A percentile compares a stretch with the other conserved stretches of the same genome.
phyloP scores from a whole-genome alignment of 2,888 invertebrate species.

The Cryptophagus acutangulus region DNA sequence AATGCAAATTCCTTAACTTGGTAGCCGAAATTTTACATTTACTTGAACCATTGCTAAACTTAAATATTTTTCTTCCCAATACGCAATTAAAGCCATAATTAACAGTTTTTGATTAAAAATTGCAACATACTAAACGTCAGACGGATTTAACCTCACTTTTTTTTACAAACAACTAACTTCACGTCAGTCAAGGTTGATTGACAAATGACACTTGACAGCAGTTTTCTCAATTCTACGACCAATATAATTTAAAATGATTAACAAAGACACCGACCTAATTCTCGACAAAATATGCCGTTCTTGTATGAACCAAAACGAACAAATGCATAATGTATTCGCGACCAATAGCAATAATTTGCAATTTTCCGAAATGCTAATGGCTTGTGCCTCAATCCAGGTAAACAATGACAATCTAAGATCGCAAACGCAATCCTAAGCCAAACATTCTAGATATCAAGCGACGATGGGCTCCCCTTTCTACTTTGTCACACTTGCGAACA shows the following conservation, averaged over 20 bases:
- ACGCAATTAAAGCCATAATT: too few relatives aligned
- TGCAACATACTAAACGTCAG: too few relatives aligned
- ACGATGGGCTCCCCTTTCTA: conserved; percentile 43
- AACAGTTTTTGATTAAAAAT: too few relatives aligned
- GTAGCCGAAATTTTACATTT: too few relatives aligned
- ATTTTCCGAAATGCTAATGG: conserved; percentile 46
- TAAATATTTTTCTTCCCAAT: too few relatives aligned
- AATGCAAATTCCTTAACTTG: too few relatives aligned
- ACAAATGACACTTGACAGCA: too few relatives aligned
- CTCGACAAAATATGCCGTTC: conserved; percentile 47
- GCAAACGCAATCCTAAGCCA: not conserved
- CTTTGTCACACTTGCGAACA: conserved; percentile 43
- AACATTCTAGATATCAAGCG: conserved; percentile 35
- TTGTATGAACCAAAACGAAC: conserved; percentile 41
- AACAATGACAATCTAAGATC: conserved; percentile 14
- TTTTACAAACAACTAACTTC: too few relatives aligned
- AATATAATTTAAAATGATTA: conserved; percentile 40
- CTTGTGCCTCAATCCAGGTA: conserved; percentile 46
- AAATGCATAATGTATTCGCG: conserved; percentile 46
- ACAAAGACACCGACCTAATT: conserved; percentile 33
- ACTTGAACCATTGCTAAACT: too few relatives aligned
- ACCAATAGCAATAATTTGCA: conserved; percentile 36
- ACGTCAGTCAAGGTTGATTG: too few relatives aligned
- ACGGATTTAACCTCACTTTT: too few relatives aligned
- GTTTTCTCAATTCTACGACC: too few relatives aligned